Evolutionary conservation across 2,797 vertebrate genomes (phyloP).

Genomic region (Rhabdomys pumilio): DNA sequence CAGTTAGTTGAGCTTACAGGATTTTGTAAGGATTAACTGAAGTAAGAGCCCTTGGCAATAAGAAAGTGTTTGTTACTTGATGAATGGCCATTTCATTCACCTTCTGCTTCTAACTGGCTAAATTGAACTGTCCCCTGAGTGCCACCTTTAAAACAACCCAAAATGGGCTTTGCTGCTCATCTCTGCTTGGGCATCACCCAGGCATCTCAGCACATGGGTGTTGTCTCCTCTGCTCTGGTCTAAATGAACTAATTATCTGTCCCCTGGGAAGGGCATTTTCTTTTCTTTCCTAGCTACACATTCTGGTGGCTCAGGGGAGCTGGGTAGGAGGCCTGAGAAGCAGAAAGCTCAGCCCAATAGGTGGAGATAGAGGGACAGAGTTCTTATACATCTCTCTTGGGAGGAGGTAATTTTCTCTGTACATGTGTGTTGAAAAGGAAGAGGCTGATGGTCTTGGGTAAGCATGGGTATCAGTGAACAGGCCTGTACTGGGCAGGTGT

Average conservation of each 20-base stretch:
- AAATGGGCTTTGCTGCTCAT: background rate
- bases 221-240: background rate
- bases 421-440: background rate
- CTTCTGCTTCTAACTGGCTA: background rate
- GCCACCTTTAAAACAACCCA: background rate
- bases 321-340: background rate
- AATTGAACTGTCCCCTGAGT: background rate
- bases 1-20: background rate
- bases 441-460: background rate
- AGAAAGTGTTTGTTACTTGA: background rate
- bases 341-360: background rate
- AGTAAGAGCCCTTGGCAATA: background rate
- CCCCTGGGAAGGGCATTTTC: background rate
- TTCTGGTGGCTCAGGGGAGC: background rate
- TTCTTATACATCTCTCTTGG: background rate
- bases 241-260: background rate
- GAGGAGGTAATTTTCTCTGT: background rate
- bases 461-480: background rate
- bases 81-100: background rate
- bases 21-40: background rate
- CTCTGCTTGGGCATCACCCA: background rate
- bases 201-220: too few relatives aligned
- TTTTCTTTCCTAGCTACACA: conserved; percentile 3
- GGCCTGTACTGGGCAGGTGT: background rate
- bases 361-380: background rate